Evolutionary conservation across 2,888 invertebrate species (phyloP), one percentile per base, ranked within the genome.

Genomic region (Trilocha varians): DNA sequence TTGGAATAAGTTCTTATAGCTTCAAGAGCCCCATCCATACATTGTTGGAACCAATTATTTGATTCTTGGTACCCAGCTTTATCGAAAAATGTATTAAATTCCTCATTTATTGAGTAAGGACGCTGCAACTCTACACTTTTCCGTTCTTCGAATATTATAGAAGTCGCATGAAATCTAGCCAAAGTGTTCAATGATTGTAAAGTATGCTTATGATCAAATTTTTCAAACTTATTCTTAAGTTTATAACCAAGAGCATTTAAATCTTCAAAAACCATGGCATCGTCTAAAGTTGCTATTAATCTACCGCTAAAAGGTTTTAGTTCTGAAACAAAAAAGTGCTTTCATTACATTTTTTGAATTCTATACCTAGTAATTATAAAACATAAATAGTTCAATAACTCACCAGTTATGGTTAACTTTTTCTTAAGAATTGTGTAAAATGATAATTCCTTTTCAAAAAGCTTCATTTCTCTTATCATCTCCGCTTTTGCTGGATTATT

Each of bases 161-260:
- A 71, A n/a, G 82, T 69, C 1, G 87, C 82, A 47, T 88, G 89
- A 49, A 88, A 82, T 47, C 76, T 72, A 1, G 87, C 83, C 36
- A 88, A 51, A 2, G 84, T 71, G 42, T 68, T 65, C 38, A 88
- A 59, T 25, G 86, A 85, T 52, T 74, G 66, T 18, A 78, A 53
- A 9, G 80, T 87, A 48, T 88, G 88, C 1, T 70, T 62, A 39
- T 75, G 59, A 46, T 88, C 87, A 37, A 88, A 83, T 39, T 72
- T 64, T 16, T 66, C 49, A 37, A 78, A 70, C 62, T 76, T 80
- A 49, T 77, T 59, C 18, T 63, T 59, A 33, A 68, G 47, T 48
- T 59, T 68, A 41, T 76, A 85, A n/a, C 72, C 54, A 13, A 59
- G 44, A 5, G 58, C 60, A 43, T 66, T 70, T 45, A 86, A 61